These are phyloP conservation scores for Epizoanthus rinbou DNA, from an alignment of 92 coral and sea anemone genomes.

Conservation along the genomic window DNA sequence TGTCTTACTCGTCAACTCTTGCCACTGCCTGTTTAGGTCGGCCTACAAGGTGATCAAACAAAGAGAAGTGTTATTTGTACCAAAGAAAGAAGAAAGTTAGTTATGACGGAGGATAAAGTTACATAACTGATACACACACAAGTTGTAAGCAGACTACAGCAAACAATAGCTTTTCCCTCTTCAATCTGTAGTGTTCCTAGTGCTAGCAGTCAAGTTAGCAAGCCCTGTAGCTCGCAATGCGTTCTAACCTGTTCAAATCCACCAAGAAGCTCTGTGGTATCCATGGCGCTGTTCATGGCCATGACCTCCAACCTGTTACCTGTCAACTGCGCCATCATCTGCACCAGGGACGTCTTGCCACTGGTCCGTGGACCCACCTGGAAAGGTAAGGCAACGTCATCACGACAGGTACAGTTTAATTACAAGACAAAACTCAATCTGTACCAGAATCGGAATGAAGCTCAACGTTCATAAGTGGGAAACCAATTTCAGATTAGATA, in stretches of 20 bases:
- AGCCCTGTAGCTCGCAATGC: background rate
- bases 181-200: background rate
- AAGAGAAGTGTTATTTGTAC: no score
- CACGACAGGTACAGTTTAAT: background rate
- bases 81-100: no score
- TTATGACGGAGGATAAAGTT: no score
- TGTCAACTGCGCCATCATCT: slow-evolving; percentile 82
- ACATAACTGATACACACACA: no score
- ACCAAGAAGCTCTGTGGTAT: slow-evolving; percentile 94
- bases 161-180: background rate
- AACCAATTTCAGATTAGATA: no score
- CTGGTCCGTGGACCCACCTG: slow-evolving; percentile 93
- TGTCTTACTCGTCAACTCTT: slow-evolving; percentile 42
- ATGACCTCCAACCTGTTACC: slow-evolving; percentile 90
- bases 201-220: background rate
- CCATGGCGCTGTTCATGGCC: slow-evolving; percentile 99
- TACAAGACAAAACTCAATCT: background rate
- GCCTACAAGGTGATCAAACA: slow-evolving; percentile 45
- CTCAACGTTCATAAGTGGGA: no score
- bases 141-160: background rate
- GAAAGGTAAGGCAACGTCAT: background rate
- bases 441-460: no score
- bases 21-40: slow-evolving; percentile 76
- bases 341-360: slow-evolving; percentile 93
- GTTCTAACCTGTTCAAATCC: slow-evolving; percentile 92